These are phyloP conservation scores for Junonia oenone DNA, from an alignment of 2,888 invertebrate genomes.

Conservation along the genomic window DNA sequence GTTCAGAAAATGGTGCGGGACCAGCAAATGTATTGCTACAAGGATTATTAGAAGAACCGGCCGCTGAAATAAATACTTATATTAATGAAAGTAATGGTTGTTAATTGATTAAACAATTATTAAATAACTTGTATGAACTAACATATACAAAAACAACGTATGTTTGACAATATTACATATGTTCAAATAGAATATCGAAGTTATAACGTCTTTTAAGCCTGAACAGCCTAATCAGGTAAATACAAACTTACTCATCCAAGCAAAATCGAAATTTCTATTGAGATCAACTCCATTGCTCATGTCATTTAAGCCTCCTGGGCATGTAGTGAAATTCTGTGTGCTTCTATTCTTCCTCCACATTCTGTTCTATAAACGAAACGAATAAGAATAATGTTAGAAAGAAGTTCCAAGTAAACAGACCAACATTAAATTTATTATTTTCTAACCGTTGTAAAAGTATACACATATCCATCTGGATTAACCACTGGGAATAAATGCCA, in stretches of 20 bases:
- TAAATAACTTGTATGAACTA: too few species aligned
- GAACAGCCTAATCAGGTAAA: too few species aligned
- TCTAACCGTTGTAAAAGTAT: constrained; percentile 80
- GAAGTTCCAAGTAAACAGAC: too few species aligned
- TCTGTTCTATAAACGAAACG: constrained; percentile 84
- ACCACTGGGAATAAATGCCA: constrained; percentile 87
- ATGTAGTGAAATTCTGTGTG: constrained; percentile 38
- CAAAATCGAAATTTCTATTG: constrained; percentile 60
- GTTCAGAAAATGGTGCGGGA: too few species aligned
- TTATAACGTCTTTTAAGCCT: background rate
- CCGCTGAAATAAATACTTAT: too few species aligned
- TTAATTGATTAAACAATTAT: too few species aligned
- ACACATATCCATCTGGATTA: constrained; percentile 87
- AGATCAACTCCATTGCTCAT: constrained; percentile 64
- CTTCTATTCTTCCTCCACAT: constrained; percentile 85
- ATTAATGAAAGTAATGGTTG: too few species aligned
- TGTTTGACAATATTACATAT: too few species aligned
- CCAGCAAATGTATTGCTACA: too few species aligned
- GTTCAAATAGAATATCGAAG: background rate
- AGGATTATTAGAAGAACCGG: too few species aligned
- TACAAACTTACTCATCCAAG: constrained; percentile 55
- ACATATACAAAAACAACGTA: too few species aligned
- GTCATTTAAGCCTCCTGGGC: constrained; percentile 43
- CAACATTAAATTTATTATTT: too few species aligned
- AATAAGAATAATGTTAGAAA: constrained; percentile 30